Conservation (phyloP, 37 sponge, comb jelly and placozoan species). For the Hormiphora californensis region DNA sequence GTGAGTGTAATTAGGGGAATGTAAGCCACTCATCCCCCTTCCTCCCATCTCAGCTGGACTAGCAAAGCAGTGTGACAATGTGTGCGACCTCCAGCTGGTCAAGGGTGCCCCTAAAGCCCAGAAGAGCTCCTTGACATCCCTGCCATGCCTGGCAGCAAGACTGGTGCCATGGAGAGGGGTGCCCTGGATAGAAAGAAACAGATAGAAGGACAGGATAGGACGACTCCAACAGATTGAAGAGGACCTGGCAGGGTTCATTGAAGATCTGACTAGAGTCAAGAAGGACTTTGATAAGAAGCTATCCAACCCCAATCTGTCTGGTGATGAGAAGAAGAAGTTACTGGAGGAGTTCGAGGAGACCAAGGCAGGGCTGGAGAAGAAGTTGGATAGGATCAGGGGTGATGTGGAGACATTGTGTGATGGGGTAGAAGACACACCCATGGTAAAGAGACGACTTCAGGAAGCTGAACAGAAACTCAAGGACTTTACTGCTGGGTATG, state of each 20-base stretch:
- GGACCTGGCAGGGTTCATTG: not conserved
- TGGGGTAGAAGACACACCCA: constrained; percentile 19
- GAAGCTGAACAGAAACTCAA: constrained; percentile 42
- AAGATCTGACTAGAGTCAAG: constrained; percentile 2
- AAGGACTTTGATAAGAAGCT: constrained; percentile 32
- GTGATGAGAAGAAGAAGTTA: not conserved
- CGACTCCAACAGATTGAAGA: constrained; percentile 13
- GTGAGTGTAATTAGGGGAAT: not conserved
- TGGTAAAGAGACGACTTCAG: constrained; percentile 20
- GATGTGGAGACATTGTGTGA: not conserved
- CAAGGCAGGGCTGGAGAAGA: constrained; percentile 2
- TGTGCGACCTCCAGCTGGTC: constrained; percentile 22
- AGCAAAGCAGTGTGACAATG: not conserved
- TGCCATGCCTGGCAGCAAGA: too few relatives aligned
- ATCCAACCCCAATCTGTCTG: not conserved
- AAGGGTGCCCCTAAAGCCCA: constrained; percentile 34
- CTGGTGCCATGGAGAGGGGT: not conserved
- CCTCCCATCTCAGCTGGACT: constrained; percentile 4
- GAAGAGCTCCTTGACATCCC: not conserved
- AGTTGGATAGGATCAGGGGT: not conserved
- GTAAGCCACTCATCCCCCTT: not conserved
- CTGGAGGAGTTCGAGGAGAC: constrained; percentile 19
- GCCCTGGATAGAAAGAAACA: constrained; percentile 22
- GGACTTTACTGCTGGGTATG: constrained; percentile 4
- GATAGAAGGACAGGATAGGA: not conserved